These are phyloP conservation scores for Halocaridina rubra DNA, from an alignment of 2,888 invertebrate genomes.

Conservation along the genomic window DNA sequence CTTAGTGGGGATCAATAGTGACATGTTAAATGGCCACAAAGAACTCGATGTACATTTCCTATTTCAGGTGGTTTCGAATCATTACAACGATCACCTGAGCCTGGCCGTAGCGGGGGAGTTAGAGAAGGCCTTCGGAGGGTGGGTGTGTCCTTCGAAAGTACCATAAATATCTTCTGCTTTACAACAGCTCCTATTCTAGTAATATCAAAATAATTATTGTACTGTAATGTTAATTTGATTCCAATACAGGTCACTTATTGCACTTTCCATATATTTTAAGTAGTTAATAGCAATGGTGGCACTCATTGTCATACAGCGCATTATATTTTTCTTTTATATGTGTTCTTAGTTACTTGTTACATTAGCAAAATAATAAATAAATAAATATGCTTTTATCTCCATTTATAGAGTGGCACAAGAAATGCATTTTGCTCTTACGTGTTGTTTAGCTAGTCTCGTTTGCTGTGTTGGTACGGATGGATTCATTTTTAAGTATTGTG, in stretches of 20 bases:
- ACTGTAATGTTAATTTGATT: too few species aligned
- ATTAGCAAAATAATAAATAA: background rate
- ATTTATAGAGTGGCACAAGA: background rate
- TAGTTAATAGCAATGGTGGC: background rate
- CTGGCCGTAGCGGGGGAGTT: slow-evolving; percentile 83
- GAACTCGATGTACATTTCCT: too few species aligned
- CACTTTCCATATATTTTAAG: background rate
- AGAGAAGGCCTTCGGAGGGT: slow-evolving; percentile 85
- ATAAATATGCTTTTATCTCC: background rate
- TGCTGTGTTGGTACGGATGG: too few species aligned
- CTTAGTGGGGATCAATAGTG: too few species aligned
- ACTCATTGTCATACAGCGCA: too few species aligned
- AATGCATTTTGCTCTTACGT: background rate
- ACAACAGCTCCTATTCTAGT: background rate
- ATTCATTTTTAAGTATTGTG: background rate
- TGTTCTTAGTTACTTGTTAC: too few species aligned
- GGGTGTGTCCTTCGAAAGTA: slow-evolving; percentile 71
- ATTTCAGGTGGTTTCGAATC: slow-evolving; percentile 77
- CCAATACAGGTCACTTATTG: too few species aligned
- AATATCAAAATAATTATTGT: background rate
- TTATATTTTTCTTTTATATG: too few species aligned
- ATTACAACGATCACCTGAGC: slow-evolving; percentile 82
- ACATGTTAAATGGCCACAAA: too few species aligned
- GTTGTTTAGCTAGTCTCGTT: too few species aligned
- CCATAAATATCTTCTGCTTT: background rate